Evolutionary conservation across 2,797 vertebrate genomes (phyloP), one percentile per base, ranked within the genome.

Genomic region (Bufotes viridis): DNA sequence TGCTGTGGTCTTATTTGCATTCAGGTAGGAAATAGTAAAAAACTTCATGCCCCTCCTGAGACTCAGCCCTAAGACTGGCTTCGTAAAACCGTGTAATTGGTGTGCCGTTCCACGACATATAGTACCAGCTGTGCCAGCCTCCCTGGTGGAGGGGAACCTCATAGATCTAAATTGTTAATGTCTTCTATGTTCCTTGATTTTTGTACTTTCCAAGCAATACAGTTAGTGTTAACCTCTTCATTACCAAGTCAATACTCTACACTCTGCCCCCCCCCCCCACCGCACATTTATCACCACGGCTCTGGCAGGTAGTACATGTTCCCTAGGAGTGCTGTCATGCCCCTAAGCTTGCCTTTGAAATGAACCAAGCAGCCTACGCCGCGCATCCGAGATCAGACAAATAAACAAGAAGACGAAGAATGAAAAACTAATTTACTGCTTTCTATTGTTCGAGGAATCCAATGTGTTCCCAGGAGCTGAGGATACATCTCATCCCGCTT

Each of bases 341-440:
- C 87, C 87, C 58, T 49, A 83, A 87, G 87, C 70, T 57, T 87
- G 79, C 79, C 74, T 81, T 29, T 82, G 26, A 55, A 87, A 78
- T 69, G 70, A 67, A 75, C 81, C 70, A 18, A 78, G 72, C 58
- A 49, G 72, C 42, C 20, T 67, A 49, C 34, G 26, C 87, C 20
- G 58, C 55, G 78, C 67, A 65, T 63, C 65, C 6, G 65, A 86
- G 78, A 87, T 61, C 60, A 63, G 79, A 87, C 86, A 87, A 83
- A 87, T 78, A 87, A 87, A 87, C 87, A 65, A 34, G 55, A 87
- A 82, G 57, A 60, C 11, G 72, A 26, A 76, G 80, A 82, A 78
- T 26, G 80, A 83, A 87, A 81, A 82, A 67, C 81, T 57, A 34
- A 87, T 87, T 87, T 87, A 78, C 81, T 65, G 81, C 87, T 42